These are phyloP conservation scores for Sceloporus tristichus DNA, from an alignment of 2,113 vertebrate species.

Conservation along the genomic window DNA sequence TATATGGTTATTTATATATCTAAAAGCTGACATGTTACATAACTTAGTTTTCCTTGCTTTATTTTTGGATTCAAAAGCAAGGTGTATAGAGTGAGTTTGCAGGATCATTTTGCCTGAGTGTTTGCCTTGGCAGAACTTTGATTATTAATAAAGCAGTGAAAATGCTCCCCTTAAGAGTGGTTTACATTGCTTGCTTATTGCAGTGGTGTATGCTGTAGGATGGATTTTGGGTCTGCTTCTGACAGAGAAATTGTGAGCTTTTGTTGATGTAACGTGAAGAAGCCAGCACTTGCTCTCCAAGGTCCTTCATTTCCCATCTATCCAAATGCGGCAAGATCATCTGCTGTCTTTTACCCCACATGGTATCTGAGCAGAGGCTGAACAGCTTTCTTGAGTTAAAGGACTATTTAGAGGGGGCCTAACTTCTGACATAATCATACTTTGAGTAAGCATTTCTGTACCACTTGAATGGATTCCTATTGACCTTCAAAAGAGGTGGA, in stretches of 20 bases:
- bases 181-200: conserved; percentile 24
- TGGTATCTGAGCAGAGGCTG: not conserved
- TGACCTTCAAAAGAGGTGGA: not conserved
- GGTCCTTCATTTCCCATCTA: conserved; percentile 57
- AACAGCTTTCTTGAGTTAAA: not conserved
- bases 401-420: not conserved
- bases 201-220: not conserved
- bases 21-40: not conserved
- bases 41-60: not conserved
- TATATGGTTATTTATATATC: not conserved
- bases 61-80: not conserved
- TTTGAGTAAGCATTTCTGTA: not conserved
- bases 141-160: conserved; percentile 1
- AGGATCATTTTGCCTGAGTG: not conserved
- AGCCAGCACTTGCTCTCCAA: conserved; percentile 65
- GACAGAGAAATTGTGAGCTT: not conserved
- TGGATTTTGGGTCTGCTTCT: conserved; percentile 5
- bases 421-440: no score
- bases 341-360: not conserved
- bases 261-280: conserved; percentile 17
- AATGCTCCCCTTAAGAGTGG: conserved; percentile 24
- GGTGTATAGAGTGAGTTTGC: not conserved
- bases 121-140: conserved; percentile 21
- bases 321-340: not conserved
- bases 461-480: not conserved